These are phyloP conservation scores for Helobdella robusta DNA, from an alignment of 2,888 invertebrate genomes.

Conservation along the genomic window DNA sequence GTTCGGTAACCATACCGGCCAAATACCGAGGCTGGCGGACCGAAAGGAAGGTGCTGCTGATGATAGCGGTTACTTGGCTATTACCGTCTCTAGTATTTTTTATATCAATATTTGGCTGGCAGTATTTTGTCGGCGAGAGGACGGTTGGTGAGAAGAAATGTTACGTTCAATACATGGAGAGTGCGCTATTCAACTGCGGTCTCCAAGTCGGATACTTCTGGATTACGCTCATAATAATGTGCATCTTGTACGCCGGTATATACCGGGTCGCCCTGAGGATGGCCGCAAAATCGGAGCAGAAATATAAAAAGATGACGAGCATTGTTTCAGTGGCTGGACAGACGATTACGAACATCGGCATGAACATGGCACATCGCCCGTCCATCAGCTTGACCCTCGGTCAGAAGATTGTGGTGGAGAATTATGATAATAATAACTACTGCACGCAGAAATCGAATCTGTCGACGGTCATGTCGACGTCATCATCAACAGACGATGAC, in stretches of 20 bases:
- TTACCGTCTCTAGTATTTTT: slow-evolving; percentile 91
- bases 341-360: slow-evolving; percentile 39
- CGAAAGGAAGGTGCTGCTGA: slow-evolving; percentile 76
- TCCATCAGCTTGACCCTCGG: neutral
- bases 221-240: slow-evolving; percentile 88
- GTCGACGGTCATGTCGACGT: neutral
- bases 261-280: slow-evolving; percentile 93
- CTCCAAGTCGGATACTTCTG: slow-evolving; percentile 93
- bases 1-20: slow-evolving; percentile 95
- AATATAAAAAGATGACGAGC: slow-evolving; percentile 65
- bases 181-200: slow-evolving; percentile 91
- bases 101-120: slow-evolving; percentile 97
- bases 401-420: neutral
- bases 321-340: slow-evolving; percentile 40
- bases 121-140: slow-evolving; percentile 85
- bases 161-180: slow-evolving; percentile 91
- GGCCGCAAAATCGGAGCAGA: slow-evolving; percentile 92
- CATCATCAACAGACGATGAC: slow-evolving; percentile 20
- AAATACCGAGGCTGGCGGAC: slow-evolving; percentile 93
- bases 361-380: slow-evolving; percentile 42
- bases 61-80: slow-evolving; percentile 93
- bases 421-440: neutral
- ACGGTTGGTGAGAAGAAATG: slow-evolving; percentile 79
- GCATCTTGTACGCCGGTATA: slow-evolving; percentile 89
- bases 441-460: slow-evolving; percentile 6